Evolutionary conservation across 2,888 invertebrate species (phyloP).

Genomic region (Emesis furor): DNA sequence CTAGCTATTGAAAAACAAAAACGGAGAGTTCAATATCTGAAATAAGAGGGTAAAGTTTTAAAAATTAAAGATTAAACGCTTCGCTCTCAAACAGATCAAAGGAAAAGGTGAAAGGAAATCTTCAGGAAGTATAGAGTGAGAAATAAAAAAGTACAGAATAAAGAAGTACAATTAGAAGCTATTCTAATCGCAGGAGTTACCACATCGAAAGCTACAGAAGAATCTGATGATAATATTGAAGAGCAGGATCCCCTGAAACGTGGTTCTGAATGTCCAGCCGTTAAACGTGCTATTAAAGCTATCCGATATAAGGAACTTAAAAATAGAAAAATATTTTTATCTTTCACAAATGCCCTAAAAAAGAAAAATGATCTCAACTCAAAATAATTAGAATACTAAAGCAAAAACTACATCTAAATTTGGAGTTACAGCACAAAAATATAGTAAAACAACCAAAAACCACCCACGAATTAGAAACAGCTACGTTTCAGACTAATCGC

Average conservation of each 20-base stretch:
- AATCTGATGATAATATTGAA: not conserved
- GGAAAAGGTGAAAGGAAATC: too few relatives aligned
- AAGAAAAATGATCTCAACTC: not conserved
- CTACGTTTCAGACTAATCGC: not conserved
- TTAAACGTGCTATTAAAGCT: constrained; percentile 11
- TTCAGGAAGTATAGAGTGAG: too few relatives aligned
- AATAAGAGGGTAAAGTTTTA: too few relatives aligned
- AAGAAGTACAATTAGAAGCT: not conserved
- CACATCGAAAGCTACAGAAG: not conserved
- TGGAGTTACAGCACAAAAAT: not conserved
- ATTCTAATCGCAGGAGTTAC: constrained; percentile 7
- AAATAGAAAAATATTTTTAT: not conserved
- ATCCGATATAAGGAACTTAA: constrained; percentile 17
- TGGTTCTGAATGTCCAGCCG: not conserved
- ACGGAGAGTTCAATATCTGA: too few relatives aligned
- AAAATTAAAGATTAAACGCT: too few relatives aligned
- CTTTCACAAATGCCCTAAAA: not conserved
- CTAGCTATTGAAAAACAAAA: too few relatives aligned
- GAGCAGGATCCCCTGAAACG: not conserved
- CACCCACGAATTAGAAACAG: too few relatives aligned
- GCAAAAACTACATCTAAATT: not conserved
- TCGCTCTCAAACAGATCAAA: too few relatives aligned
- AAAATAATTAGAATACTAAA: not conserved
- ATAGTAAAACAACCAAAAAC: too few relatives aligned
- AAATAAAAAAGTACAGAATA: constrained; percentile 2